A percentile compares a stretch with the other conserved stretches of the same genome.
phyloP scores from a whole-genome alignment of 2,797 vertebrate species.

The Helostoma temminkii region DNA sequence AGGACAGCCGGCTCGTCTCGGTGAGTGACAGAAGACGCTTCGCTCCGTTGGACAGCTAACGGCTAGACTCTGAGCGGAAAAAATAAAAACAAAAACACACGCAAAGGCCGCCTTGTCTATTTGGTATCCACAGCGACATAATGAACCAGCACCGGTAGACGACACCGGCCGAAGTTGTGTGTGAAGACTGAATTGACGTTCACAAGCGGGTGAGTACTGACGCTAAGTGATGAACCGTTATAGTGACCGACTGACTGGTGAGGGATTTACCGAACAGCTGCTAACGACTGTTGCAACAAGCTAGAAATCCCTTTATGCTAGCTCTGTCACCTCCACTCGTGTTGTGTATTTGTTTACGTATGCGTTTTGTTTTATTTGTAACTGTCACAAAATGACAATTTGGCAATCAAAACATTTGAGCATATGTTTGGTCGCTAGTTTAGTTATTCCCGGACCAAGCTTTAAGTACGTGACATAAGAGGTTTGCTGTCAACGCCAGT shows the following conservation, averaged over 20 bases:
- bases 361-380: not conserved
- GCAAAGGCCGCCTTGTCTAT: no score
- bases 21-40: constrained; percentile 58
- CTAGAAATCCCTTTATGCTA: constrained; percentile 24
- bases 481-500: constrained; percentile 22
- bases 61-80: not conserved
- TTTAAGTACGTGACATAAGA: constrained; percentile 63
- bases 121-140: not conserved
- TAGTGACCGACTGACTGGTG: not conserved
- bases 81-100: not conserved
- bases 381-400: not conserved
- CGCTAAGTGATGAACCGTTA: constrained; percentile 62
- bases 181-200: constrained; percentile 49
- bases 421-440: not conserved
- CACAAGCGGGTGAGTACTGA: constrained; percentile 65
- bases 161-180: constrained; percentile 52
- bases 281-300: constrained; percentile 1
- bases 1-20: constrained; percentile 67
- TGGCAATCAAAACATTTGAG: not conserved
- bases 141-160: constrained; percentile 46
- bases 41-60: constrained; percentile 28
- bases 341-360: not conserved
- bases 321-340: not conserved
- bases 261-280: constrained; percentile 54
- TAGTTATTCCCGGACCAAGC: not conserved